Conservation (phyloP, 1,140 invertebrate genomes). For the Magallana gigas region DNA sequence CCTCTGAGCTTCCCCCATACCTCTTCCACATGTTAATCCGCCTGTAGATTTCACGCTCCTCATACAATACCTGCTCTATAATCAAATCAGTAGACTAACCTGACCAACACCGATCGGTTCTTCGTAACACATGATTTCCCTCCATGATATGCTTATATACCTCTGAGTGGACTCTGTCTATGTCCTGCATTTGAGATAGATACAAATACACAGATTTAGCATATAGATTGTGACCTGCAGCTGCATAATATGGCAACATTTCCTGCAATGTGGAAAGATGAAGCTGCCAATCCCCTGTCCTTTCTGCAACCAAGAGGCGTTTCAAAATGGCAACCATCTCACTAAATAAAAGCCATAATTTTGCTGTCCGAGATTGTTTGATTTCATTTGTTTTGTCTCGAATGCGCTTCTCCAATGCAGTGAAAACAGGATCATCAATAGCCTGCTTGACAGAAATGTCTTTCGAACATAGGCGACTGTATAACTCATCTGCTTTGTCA, state of each 20-base stretch:
- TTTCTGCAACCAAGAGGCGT: too few relatives aligned
- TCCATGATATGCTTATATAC: slow-evolving; percentile 64
- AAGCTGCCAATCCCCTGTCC: too few relatives aligned
- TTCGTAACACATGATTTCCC: slow-evolving; percentile 53
- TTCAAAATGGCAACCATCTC: too few relatives aligned
- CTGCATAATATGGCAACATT: slow-evolving; percentile 79
- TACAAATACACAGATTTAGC: slow-evolving; percentile 75
- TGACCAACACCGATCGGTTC: slow-evolving; percentile 68
- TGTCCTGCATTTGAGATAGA: slow-evolving; percentile 46
- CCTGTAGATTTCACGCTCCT: slow-evolving; percentile 30
- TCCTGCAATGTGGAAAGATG: too few relatives aligned
- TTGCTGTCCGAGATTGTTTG: too few relatives aligned
- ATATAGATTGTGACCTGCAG: slow-evolving; percentile 79
- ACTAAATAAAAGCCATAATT: too few relatives aligned
- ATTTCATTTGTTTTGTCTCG: slow-evolving; percentile 30
- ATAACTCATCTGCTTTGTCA: not conserved
- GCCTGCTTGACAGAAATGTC: too few relatives aligned
- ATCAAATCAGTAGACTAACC: slow-evolving; percentile 74
- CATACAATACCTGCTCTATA: slow-evolving; percentile 54
- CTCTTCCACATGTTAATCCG: too few relatives aligned
- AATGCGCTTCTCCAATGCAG: not conserved
- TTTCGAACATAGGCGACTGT: too few relatives aligned
- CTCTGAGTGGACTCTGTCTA: not conserved
- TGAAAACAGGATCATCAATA: too few relatives aligned
- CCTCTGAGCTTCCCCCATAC: not conserved